Percentiles rank a stretch among this genome's conserved stretches.
phyloP scores from a whole-genome alignment of 2,888 invertebrate genomes.

The Hirudinaria manillensis region DNA sequence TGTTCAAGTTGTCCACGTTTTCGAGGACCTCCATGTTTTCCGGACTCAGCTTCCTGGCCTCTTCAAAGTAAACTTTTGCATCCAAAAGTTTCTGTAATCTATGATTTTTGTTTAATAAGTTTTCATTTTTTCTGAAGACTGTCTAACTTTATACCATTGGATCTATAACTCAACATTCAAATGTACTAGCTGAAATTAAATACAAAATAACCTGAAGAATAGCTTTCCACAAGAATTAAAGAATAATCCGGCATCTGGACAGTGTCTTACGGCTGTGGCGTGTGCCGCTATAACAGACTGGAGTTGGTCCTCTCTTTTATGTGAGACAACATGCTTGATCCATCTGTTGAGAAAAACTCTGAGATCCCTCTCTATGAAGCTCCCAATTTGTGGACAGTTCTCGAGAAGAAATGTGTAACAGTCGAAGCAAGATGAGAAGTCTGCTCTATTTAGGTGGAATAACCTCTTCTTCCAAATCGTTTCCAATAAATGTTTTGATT shows the following conservation, averaged over 20 bases:
- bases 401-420: slow-evolving; percentile 8
- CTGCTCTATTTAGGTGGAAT: neutral
- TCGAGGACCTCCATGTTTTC: slow-evolving; percentile 62
- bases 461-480: neutral
- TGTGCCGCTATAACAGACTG: neutral
- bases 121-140: too few relatives aligned
- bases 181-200: neutral
- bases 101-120: neutral
- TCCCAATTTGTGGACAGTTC: neutral
- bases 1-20: slow-evolving; percentile 66
- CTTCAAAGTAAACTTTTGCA: slow-evolving; percentile 57
- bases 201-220: neutral
- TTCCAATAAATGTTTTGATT: too few relatives aligned
- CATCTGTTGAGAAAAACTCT: too few relatives aligned
- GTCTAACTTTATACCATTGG: too few relatives aligned
- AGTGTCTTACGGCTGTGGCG: neutral
- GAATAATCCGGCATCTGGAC: neutral
- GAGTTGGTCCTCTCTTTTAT: too few relatives aligned
- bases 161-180: too few relatives aligned
- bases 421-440: neutral
- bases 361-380: neutral
- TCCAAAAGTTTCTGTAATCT: neutral
- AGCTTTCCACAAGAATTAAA: neutral
- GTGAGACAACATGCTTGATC: too few relatives aligned
- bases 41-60: slow-evolving; percentile 58